Conservation (phyloP, 2,888 invertebrate genomes). For the Aporophyla nigra region DNA sequence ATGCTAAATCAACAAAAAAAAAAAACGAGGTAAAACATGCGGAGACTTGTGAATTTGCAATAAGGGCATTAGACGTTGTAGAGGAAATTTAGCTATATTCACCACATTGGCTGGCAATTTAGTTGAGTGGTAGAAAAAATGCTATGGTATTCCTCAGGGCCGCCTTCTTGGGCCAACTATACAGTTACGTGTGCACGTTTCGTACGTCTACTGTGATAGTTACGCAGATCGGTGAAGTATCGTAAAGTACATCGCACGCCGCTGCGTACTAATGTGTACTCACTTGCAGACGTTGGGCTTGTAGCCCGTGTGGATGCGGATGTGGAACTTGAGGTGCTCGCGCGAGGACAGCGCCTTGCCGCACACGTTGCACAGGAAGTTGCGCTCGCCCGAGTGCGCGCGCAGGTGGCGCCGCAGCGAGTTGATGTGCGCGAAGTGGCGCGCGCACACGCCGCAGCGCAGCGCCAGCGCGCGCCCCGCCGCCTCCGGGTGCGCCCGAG, state of each 20-base stretch:
- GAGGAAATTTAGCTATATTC: neutral
- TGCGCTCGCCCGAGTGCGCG: constrained; percentile 88
- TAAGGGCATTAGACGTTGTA: neutral
- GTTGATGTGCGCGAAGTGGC: constrained; percentile 89
- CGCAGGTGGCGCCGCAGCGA: constrained; percentile 87
- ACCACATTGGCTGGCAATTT: too few species aligned
- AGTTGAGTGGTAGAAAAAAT: neutral
- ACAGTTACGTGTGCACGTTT: neutral
- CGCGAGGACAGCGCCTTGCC: constrained; percentile 91
- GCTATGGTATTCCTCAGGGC: neutral
- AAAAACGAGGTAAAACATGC: neutral
- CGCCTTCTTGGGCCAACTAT: neutral
- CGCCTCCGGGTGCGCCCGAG: constrained; percentile 82
- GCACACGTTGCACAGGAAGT: constrained; percentile 91
- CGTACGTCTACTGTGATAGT: neutral
- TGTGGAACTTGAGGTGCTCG: constrained; percentile 92
- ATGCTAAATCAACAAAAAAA: neutral
- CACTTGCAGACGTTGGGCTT: constrained; percentile 90
- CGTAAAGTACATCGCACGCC: neutral
- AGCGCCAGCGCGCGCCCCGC: constrained; percentile 81
- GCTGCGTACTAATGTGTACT: constrained; percentile 16
- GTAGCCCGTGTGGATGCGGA: constrained; percentile 92
- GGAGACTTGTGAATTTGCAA: neutral
- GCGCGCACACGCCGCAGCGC: constrained; percentile 85
- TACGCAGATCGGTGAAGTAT: neutral